Evolutionary conservation across 2,797 vertebrate species (phyloP).

Genomic region (Amniataba percoides): DNA sequence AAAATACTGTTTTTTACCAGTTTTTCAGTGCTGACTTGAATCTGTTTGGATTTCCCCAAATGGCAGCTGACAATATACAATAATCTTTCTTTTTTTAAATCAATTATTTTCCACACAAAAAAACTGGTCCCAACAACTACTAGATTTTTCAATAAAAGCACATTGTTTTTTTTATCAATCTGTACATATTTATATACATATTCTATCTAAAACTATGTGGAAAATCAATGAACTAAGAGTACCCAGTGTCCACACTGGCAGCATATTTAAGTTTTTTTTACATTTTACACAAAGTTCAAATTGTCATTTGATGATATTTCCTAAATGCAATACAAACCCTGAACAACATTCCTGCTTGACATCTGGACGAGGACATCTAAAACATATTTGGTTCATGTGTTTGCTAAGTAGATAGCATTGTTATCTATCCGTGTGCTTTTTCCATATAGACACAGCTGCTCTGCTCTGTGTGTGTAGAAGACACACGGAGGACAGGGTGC

Average conservation of each 20-base stretch:
- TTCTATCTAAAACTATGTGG: not conserved
- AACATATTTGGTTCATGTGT: slow-evolving; percentile 7
- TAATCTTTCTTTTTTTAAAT: too few species aligned
- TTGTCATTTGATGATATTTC: not conserved
- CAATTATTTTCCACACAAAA: too few species aligned
- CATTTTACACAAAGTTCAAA: not conserved
- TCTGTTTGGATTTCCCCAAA: too few species aligned
- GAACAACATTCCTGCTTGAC: not conserved
- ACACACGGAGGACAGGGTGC: slow-evolving; percentile 63
- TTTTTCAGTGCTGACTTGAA: too few species aligned
- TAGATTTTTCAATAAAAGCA: too few species aligned
- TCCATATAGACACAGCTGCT: slow-evolving; percentile 32
- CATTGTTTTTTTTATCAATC: too few species aligned
- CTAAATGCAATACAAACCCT: too few species aligned
- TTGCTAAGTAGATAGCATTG: slow-evolving; percentile 8
- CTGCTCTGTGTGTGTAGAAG: slow-evolving; percentile 49
- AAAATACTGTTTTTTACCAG: too few species aligned
- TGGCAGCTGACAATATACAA: too few species aligned
- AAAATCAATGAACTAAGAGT: too few species aligned
- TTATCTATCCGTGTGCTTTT: slow-evolving; percentile 7
- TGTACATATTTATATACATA: too few species aligned
- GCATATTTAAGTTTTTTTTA: not conserved
- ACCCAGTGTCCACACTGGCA: not conserved
- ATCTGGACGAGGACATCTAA: not conserved
- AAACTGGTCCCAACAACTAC: too few species aligned